Evolutionary conservation across 2,113 vertebrate species (phyloP).

Genomic region (Chinchilla lanigera): DNA sequence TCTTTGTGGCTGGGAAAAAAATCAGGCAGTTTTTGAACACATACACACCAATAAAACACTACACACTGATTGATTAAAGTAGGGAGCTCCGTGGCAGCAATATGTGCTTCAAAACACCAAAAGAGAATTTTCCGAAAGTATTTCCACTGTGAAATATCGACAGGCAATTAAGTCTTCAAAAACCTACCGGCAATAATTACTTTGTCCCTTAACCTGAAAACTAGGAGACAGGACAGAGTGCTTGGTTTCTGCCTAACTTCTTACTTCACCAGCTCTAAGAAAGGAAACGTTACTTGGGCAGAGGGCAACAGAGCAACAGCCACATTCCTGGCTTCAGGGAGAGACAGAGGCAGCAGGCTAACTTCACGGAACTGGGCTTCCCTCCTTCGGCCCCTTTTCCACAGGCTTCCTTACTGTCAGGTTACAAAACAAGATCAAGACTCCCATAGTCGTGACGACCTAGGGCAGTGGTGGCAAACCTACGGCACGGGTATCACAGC

Average conservation of each 20-base stretch:
- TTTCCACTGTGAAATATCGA: constrained; percentile 11
- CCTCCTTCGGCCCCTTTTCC: neutral
- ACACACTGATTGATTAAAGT: neutral
- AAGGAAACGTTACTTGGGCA: constrained; percentile 42
- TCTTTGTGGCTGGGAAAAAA: neutral
- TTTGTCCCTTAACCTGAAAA: constrained; percentile 31
- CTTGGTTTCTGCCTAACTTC: neutral
- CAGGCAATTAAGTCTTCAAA: neutral
- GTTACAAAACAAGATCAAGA: neutral
- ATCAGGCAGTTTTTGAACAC: neutral
- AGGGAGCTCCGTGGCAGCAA: neutral
- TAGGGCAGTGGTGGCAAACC: neutral
- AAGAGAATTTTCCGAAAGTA: constrained; percentile 20
- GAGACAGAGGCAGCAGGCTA: neutral
- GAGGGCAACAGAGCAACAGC: neutral
- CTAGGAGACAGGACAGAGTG: constrained; percentile 3
- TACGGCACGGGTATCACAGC: neutral
- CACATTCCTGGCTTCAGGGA: neutral
- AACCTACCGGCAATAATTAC: neutral
- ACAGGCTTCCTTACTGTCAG: neutral
- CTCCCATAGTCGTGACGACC: neutral
- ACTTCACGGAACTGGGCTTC: neutral
- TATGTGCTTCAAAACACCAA: neutral
- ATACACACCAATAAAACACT: neutral
- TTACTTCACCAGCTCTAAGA: constrained; percentile 37